phyloP scores from a whole-genome alignment of 2,797 vertebrate genomes.

The Urocyon cinereoargenteus region DNA sequence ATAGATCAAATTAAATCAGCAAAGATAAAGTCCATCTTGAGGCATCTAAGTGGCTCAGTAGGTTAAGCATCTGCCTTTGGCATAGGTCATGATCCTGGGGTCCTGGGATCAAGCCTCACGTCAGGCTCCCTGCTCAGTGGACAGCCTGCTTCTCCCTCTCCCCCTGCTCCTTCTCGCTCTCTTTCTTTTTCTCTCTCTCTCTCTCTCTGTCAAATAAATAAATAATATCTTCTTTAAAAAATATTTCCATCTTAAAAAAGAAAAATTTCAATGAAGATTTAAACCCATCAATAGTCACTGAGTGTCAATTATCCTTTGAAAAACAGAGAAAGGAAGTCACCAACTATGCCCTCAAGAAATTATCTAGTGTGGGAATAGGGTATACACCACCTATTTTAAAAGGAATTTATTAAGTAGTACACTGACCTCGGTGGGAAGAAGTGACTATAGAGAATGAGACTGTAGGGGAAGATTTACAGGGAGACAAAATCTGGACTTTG shows the following conservation, averaged over 20 bases:
- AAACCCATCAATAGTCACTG: background rate
- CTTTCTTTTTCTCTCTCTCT: too few relatives aligned
- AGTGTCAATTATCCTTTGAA: background rate
- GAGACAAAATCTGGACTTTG: background rate
- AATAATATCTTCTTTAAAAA: too few relatives aligned
- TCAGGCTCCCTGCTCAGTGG: too few relatives aligned
- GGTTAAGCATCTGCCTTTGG: too few relatives aligned
- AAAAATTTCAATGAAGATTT: background rate
- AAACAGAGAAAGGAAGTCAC: background rate
- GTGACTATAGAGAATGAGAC: background rate
- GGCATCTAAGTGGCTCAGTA: too few relatives aligned
- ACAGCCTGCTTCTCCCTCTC: too few relatives aligned
- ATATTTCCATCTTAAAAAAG: background rate
- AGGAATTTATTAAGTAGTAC: background rate
- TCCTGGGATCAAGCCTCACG: too few relatives aligned
- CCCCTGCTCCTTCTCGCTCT: too few relatives aligned
- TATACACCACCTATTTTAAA: rapidly evolving
- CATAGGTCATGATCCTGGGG: too few relatives aligned
- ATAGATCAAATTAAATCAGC: background rate
- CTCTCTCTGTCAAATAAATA: too few relatives aligned
- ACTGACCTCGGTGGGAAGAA: background rate
- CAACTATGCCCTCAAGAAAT: background rate
- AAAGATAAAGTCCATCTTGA: background rate
- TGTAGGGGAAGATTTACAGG: background rate
- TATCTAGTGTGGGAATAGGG: background rate